Conservation (phyloP, 2,888 invertebrate genomes). For the Bedellia somnulentella region DNA sequence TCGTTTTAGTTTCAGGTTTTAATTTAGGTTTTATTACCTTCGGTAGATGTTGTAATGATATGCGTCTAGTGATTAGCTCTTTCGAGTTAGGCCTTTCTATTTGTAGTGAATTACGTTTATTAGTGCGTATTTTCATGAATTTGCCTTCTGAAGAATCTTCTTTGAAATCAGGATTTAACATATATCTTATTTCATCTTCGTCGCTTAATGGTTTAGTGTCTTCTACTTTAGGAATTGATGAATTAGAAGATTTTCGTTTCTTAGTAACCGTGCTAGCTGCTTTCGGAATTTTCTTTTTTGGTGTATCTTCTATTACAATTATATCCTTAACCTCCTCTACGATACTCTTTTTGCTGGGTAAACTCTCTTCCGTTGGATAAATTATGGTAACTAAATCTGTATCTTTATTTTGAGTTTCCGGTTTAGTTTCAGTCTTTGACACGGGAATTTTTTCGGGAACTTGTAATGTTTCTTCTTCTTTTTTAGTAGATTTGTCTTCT, state of each 20-base stretch:
- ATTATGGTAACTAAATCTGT: too few relatives aligned
- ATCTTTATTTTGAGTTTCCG: too few relatives aligned
- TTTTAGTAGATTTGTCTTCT: neutral
- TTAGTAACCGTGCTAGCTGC: conserved; percentile 20
- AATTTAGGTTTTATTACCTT: conserved; percentile 22
- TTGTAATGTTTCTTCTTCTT: conserved; percentile 3
- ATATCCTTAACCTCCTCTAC: conserved; percentile 11
- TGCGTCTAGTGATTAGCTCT: conserved; percentile 34
- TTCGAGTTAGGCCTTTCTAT: conserved; percentile 42
- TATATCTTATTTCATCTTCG: conserved; percentile 44
- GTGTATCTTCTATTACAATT: conserved; percentile 12
- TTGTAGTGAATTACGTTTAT: conserved; percentile 40
- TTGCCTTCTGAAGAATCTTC: conserved; percentile 20
- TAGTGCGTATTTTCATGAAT: conserved; percentile 37
- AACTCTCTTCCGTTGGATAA: too few relatives aligned
- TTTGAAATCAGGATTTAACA: conserved; percentile 42
- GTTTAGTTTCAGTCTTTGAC: neutral
- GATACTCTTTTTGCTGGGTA: too few relatives aligned
- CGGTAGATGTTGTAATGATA: conserved; percentile 38
- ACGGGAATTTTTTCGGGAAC: neutral
- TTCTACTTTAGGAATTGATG: conserved; percentile 12
- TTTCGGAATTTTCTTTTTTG: conserved; percentile 28
- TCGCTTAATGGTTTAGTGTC: conserved; percentile 25
- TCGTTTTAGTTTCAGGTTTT: neutral
- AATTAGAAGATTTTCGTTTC: conserved; percentile 19